Evolutionary conservation across 2,888 invertebrate genomes (phyloP).

Genomic region (Mesochorus sp.): DNA sequence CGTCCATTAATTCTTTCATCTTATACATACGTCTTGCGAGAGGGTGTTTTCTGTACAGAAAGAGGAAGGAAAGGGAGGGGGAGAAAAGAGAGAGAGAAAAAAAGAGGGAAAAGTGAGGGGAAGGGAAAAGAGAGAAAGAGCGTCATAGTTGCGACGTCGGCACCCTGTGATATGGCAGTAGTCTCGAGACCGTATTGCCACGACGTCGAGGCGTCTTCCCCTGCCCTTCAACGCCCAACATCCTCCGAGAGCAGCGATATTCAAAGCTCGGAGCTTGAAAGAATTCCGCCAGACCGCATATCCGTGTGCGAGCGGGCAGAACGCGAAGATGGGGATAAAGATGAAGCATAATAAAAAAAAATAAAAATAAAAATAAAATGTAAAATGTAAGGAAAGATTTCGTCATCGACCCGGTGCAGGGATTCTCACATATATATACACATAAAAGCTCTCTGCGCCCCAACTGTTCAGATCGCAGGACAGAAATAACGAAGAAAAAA

Average conservation of each 20-base stretch:
- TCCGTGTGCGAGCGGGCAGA: constrained; percentile 18
- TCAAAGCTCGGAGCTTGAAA: constrained; percentile 35
- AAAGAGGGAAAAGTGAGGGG: background rate
- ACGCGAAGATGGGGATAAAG: background rate
- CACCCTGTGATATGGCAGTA: constrained; percentile 20
- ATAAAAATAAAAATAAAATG: constrained; percentile 55
- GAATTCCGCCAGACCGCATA: constrained; percentile 43
- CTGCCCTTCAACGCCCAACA: background rate
- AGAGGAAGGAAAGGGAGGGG: background rate
- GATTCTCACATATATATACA: no score
- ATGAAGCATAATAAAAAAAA: constrained; percentile 6
- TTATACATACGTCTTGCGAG: constrained; percentile 44
- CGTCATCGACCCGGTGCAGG: background rate
- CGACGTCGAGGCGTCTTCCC: constrained; percentile 8
- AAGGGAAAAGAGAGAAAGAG: constrained; percentile 19
- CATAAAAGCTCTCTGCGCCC: background rate
- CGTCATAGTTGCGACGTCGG: constrained; percentile 9
- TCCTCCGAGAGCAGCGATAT: constrained; percentile 26
- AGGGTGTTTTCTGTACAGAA: background rate
- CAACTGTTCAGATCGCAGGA: constrained; percentile 52
- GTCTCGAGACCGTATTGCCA: constrained; percentile 38
- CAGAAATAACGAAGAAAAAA: constrained; percentile 67
- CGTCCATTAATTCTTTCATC: constrained; percentile 58
- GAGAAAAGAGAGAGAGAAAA: background rate
- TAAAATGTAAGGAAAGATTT: constrained; percentile 38